Base-by-base conservation (phyloP, 2,113 vertebrate genomes). In the Calypte anna region DNA sequence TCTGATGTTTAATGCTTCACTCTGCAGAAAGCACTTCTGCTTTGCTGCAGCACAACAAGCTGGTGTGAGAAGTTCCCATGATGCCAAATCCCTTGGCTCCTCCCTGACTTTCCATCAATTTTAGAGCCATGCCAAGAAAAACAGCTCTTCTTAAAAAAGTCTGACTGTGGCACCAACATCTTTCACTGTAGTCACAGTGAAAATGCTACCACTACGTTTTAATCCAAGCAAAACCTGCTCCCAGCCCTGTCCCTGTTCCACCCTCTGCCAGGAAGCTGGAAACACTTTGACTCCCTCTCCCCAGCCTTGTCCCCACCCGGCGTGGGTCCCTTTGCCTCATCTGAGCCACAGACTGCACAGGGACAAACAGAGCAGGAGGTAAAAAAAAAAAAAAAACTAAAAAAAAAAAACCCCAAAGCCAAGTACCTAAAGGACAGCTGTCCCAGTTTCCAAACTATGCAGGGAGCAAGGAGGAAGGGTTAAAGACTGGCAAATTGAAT, bases 401-500 rank as follows among this genome's bases (percentile, higher is more conserved):
- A n/a, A 70, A 77, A 12, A 55, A 82, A 67, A 33, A 38, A 69
- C 44, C 25, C 3, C 61, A 57, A 81, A 74, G 64, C 46, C 83
- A 81, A 94, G 73, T 33, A 87, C 50, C 63, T 66, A 74, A 43
- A 31, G 55, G 76, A 88, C 82, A 91, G 72, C 82, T 83, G 82
- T 16, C 43, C 55, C 78, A 84, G 86, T 66, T 89, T 69, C 74
- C 70, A 87, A 63, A 77, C 51, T 24, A 28, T 10, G 38, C 72
- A 59, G 12, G 7, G 81, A 69, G 8, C 59, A 55, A 57, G 72
- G 58, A 23, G 83, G 67, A 81, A 95, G 95, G 86, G 88, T 94
- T 95, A 96, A 92, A 93, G 88, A 77, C 1, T 54, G 64, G 72
- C 80, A 95, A 94, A 91, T 5, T 46, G 82, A 95, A 91, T 84